Percentiles rank a stretch among this genome's conserved stretches.
Conservation (phyloP, 2,113 vertebrate genomes). For the Peromyscus leucopus region DNA sequence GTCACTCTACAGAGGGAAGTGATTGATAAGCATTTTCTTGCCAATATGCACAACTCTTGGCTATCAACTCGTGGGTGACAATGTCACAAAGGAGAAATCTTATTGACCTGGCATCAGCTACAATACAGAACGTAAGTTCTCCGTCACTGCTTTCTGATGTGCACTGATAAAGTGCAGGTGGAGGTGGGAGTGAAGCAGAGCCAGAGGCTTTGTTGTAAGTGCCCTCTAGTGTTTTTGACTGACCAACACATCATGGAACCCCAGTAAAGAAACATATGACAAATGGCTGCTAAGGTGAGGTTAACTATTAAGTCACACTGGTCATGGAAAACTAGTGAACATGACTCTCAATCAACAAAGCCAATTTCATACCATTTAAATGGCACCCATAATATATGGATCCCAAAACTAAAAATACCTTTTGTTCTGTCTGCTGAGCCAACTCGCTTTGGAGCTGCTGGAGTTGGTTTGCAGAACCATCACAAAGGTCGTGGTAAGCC, state of each 20-base stretch:
- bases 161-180: constrained; percentile 2
- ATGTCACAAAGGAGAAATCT: constrained; percentile 12
- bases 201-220: not conserved
- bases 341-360: constrained; percentile 61
- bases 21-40: not conserved
- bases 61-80: constrained; percentile 44
- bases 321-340: constrained; percentile 69
- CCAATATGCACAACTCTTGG: constrained; percentile 37
- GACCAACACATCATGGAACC: constrained; percentile 72
- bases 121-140: constrained; percentile 45
- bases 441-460: constrained; percentile 95
- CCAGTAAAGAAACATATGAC: constrained; percentile 62
- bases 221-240: constrained; percentile 63
- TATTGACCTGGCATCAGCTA: constrained; percentile 7
- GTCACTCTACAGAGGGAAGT: not conserved
- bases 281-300: constrained; percentile 71
- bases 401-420: constrained; percentile 90
- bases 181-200: not conserved
- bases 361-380: constrained; percentile 39
- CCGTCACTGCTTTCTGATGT: not conserved
- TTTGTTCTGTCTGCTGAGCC: constrained; percentile 95
- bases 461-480: constrained; percentile 91
- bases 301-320: constrained; percentile 72
- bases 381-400: not conserved
- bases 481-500: constrained; percentile 93